Conservation (phyloP, 30 jellyfish, hydroid and myxozoan species). For the Sanderia malayensis region DNA sequence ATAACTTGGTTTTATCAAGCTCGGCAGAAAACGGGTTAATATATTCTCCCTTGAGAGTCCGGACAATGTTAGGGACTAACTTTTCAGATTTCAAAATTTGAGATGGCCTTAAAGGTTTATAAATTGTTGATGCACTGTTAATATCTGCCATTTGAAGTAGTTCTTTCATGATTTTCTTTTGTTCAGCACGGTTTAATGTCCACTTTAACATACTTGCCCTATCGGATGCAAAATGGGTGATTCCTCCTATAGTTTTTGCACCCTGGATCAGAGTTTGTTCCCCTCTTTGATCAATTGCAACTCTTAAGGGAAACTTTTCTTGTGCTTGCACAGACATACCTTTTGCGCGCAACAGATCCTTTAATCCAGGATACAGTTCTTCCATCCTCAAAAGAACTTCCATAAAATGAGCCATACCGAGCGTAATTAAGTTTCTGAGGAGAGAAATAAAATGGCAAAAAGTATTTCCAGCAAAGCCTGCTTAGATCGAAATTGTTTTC, state of each 20-base stretch:
- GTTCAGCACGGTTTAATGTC: slow-evolving; percentile 58
- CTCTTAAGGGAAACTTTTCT: slow-evolving; percentile 19
- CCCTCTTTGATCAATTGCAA: slow-evolving; percentile 58
- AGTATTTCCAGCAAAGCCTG: not conserved
- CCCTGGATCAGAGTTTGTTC: slow-evolving; percentile 44
- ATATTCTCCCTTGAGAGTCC: slow-evolving; percentile 32
- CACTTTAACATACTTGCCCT: slow-evolving; percentile 22
- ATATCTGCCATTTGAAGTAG: slow-evolving; percentile 16
- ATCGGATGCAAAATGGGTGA: slow-evolving; percentile 37
- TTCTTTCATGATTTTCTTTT: slow-evolving; percentile 40
- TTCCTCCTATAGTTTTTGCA: slow-evolving; percentile 52
- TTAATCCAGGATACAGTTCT: slow-evolving; percentile 50
- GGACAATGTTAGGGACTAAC: slow-evolving; percentile 8
- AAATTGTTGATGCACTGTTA: not conserved
- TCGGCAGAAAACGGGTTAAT: slow-evolving; percentile 40
- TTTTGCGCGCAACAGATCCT: slow-evolving; percentile 12
- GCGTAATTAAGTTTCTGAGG: slow-evolving; percentile 4
- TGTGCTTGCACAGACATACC: slow-evolving; percentile 64
- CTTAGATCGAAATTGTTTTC: not conserved
- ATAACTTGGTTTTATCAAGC: slow-evolving; percentile 11
- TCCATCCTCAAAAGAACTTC: slow-evolving; percentile 14
- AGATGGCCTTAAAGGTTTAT: slow-evolving; percentile 33
- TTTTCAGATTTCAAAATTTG: slow-evolving; percentile 46
- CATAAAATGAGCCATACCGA: slow-evolving; percentile 20
- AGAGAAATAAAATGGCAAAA: slow-evolving; percentile 22